A percentile compares a stretch with the other conserved stretches of the same genome.
These are phyloP conservation scores for Clamator glandarius DNA, from an alignment of 2,797 vertebrate genomes.

Conservation along the genomic window DNA sequence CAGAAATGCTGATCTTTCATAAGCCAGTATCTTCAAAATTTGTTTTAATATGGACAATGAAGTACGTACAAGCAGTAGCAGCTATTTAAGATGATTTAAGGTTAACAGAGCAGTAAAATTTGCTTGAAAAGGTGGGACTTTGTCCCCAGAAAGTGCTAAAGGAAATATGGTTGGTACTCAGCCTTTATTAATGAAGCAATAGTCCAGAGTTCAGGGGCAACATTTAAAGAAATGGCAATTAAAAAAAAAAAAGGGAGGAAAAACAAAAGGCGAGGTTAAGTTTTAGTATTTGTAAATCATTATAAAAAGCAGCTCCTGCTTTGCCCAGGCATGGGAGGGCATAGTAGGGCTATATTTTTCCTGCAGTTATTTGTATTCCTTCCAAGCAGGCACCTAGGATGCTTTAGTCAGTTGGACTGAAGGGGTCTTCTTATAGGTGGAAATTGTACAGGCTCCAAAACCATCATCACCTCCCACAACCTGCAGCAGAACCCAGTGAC, in stretches of 20 bases:
- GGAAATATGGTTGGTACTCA: neutral
- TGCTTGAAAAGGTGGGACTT: neutral
- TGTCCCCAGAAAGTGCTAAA: neutral
- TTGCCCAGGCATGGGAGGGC: neutral
- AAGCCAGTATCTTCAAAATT: neutral
- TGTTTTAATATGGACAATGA: neutral
- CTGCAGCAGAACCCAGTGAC: neutral
- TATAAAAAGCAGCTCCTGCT: neutral
- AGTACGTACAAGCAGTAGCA: neutral
- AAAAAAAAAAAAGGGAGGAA: neutral
- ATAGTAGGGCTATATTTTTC: neutral
- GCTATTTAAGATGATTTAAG: neutral
- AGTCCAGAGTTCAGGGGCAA: neutral
- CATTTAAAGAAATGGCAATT: neutral
- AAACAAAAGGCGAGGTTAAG: neutral
- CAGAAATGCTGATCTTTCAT: neutral
- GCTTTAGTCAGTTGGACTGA: neutral
- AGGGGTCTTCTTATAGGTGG: neutral
- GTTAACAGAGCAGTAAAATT: neutral
- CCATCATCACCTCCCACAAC: accelerated
- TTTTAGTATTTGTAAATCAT: neutral
- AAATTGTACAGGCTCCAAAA: accelerated
- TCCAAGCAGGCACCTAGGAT: neutral
- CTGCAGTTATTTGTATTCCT: neutral
- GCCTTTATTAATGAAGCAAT: neutral